Evolutionary conservation across 2,113 vertebrate species (phyloP), one percentile per base, ranked within the genome.

Genomic region (Tetrao urogallus): DNA sequence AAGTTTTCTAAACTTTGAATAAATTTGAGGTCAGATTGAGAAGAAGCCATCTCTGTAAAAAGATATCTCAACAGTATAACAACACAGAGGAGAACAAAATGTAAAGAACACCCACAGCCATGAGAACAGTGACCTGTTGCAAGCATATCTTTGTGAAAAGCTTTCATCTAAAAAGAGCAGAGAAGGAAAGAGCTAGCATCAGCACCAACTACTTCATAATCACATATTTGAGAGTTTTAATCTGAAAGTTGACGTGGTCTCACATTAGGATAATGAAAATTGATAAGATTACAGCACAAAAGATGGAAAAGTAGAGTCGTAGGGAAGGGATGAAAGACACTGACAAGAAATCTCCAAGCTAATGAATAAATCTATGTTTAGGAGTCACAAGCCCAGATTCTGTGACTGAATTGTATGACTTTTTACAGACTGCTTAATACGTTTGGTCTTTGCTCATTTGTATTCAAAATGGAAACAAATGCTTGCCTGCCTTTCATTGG

Each of bases 291-390:
- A 85, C 14, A 81, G 48, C 40, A 40, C 77, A 89, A 91, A 93
- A 95, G 40, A 76, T 84, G 48, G 67, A 90, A 32, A 16, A 66
- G 38, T 42, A 54, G 57, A 90, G 50, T 36, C 17, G 28, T 22
- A 72, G 52, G 36, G 48, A 42, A 91, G 86, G 34, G n/a, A 82
- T 48, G 83, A 90, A 78, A 83, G 85, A 75, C 45, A 90, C n/a
- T 85, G 65, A 87, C 86, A 93, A 92, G 63, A 96, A 95, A 93
- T 91, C 92, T 76, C 76, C 93, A 43, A 50, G 27, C n/a, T 91
- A 95, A 86, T 95, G 92, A 88, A 89, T 94, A 89, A 87, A 28
- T 28, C 13, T 75, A 56, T 69, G 36, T 40, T 84, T 79, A 75
- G 42, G 36, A 89, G 54, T 87, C 54, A 85, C 58, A 70, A 87